Conservation (phyloP, 2,888 invertebrate genomes). For the Stenchaetothrips biformis region DNA sequence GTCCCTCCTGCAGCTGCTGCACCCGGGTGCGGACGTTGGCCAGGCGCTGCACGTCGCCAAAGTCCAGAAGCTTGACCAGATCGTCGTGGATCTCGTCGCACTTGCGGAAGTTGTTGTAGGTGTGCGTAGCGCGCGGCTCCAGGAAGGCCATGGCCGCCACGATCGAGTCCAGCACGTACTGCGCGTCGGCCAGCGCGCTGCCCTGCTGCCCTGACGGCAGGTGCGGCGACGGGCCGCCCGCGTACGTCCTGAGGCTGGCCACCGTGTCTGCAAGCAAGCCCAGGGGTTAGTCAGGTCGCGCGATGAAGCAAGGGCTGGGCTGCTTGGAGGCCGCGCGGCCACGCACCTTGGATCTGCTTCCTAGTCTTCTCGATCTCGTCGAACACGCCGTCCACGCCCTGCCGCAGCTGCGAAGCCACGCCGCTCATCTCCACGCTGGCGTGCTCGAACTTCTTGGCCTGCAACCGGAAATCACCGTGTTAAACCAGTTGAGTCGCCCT, state of each 20-base stretch:
- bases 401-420: neutral
- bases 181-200: constrained; percentile 16
- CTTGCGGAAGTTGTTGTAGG: neutral
- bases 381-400: neutral
- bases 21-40: constrained; percentile 37
- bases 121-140: constrained; percentile 6
- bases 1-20: constrained; percentile 32
- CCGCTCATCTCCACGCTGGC: neutral
- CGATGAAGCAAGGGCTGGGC: neutral
- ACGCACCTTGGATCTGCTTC: constrained; percentile 7
- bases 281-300: neutral
- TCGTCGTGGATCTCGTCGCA: constrained; percentile 17
- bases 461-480: neutral
- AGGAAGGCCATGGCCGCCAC: neutral
- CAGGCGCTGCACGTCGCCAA: constrained; percentile 35
- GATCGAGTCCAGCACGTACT: constrained; percentile 27
- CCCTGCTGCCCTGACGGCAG: neutral
- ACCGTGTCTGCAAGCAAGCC: neutral
- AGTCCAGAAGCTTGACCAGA: constrained; percentile 1
- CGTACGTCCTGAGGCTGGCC: neutral
- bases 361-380: neutral
- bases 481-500: neutral
- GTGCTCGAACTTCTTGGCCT: neutral
- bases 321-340: neutral
- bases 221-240: neutral